Percentiles rank a stretch among this genome's conserved stretches.
phyloP scores from a whole-genome alignment of 92 coral and sea anemone species.

The Phymanthus crucifer region DNA sequence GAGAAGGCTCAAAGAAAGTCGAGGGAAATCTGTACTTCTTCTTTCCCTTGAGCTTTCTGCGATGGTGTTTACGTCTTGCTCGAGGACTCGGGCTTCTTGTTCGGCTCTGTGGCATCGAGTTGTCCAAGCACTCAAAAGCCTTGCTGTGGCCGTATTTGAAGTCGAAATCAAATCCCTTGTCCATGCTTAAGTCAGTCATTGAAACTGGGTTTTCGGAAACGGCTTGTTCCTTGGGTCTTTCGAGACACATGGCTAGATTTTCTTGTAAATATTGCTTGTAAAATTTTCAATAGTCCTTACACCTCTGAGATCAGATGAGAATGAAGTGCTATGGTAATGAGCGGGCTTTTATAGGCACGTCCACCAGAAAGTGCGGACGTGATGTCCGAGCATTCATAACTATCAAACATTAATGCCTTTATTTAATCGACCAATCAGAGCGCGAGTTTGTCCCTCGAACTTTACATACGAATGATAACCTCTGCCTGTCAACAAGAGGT shows the following conservation, averaged over 20 bases:
- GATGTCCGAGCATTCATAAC: constrained; percentile 38
- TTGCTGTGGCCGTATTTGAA: constrained; percentile 72
- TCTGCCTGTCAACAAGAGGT: constrained; percentile 2
- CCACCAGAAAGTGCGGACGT: constrained; percentile 40
- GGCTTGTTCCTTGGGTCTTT: constrained; percentile 44
- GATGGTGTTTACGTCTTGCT: constrained; percentile 58
- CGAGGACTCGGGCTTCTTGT: constrained; percentile 60
- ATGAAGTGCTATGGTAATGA: not conserved
- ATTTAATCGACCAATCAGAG: constrained; percentile 50
- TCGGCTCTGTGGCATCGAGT: constrained; percentile 48
- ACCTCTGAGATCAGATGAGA: not conserved
- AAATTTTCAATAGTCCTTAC: not conserved
- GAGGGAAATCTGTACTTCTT: constrained; percentile 64
- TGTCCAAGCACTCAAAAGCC: constrained; percentile 47
- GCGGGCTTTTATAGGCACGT: constrained; percentile 30
- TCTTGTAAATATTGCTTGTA: not conserved
- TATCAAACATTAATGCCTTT: constrained; percentile 50
- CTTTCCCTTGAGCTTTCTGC: constrained; percentile 52
- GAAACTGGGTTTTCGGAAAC: constrained; percentile 67
- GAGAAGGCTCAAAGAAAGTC: constrained; percentile 63
- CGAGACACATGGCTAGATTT: constrained; percentile 38
- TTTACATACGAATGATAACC: constrained; percentile 38
- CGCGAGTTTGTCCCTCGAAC: not conserved
- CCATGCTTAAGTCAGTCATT: constrained; percentile 60
- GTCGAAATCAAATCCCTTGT: constrained; percentile 82